phyloP scores from a whole-genome alignment of 2,888 invertebrate species.

The Minunthozetes semirufus region DNA sequence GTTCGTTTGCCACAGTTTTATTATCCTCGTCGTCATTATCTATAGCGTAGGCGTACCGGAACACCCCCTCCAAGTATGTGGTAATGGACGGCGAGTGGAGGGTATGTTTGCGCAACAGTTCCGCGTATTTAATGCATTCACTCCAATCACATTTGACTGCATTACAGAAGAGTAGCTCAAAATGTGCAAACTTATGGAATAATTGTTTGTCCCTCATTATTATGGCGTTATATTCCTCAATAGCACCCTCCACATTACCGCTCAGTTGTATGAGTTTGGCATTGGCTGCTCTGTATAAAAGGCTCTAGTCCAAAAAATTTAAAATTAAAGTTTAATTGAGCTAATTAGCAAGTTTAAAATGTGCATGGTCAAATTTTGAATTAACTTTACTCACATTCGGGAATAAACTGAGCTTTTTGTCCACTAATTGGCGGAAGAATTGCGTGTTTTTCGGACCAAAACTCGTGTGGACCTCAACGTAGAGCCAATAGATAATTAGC shows the following conservation, averaged over 20 bases:
- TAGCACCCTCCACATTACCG: slow-evolving; percentile 9
- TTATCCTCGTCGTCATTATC: slow-evolving; percentile 5
- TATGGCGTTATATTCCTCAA: slow-evolving; percentile 9
- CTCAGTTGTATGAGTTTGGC: slow-evolving; percentile 27
- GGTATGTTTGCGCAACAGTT: slow-evolving; percentile 31
- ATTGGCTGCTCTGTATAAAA: slow-evolving; percentile 28
- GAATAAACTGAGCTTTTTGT: slow-evolving; percentile 21
- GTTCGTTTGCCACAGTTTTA: slow-evolving; percentile 12
- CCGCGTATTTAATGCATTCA: slow-evolving; percentile 30
- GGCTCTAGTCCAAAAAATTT: not conserved
- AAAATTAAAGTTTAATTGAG: no score
- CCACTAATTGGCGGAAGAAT: slow-evolving; percentile 8
- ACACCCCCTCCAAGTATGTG: slow-evolving; percentile 31
- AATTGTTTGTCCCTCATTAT: slow-evolving; percentile 24
- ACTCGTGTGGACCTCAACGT: slow-evolving; percentile 28
- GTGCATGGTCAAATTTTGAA: not conserved
- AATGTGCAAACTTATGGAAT: slow-evolving; percentile 33
- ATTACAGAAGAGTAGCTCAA: slow-evolving; percentile 28
- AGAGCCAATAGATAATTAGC: slow-evolving; percentile 31
- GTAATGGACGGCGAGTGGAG: slow-evolving; percentile 34
- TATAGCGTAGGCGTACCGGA: slow-evolving; percentile 23
- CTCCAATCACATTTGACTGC: slow-evolving; percentile 34
- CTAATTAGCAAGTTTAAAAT: no score
- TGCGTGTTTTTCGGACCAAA: slow-evolving; percentile 33
- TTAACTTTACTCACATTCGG: slow-evolving; percentile 28